phyloP scores from a whole-genome alignment of 2,113 vertebrate species.

The Rattus norvegicus region DNA sequence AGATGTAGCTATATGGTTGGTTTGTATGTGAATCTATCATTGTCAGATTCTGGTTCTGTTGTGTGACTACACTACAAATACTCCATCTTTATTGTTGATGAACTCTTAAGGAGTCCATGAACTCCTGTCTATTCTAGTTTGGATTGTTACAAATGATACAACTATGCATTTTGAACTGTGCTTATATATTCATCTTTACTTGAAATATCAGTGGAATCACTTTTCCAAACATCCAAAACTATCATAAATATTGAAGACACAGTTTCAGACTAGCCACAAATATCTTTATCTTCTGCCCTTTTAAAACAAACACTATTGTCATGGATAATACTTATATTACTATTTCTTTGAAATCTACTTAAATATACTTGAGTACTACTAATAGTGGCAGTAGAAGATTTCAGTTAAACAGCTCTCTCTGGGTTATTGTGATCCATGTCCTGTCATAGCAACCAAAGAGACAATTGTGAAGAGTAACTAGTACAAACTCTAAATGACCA shows the following conservation, averaged over 20 bases:
- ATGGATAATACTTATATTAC: not conserved
- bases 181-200: not conserved
- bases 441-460: conserved; percentile 8
- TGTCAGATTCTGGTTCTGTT: not conserved
- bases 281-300: not conserved
- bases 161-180: not conserved
- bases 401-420: not conserved
- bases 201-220: conserved; percentile 17
- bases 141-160: not conserved
- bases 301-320: not conserved
- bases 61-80: not conserved
- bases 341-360: conserved; percentile 16
- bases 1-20: not conserved
- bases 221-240: not conserved
- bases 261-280: not conserved
- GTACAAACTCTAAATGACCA: not conserved
- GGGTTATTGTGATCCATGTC: not conserved
- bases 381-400: not conserved
- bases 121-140: not conserved
- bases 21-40: not conserved
- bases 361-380: not conserved
- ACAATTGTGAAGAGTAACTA: not conserved
- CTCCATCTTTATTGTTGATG: not conserved
- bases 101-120: not conserved
- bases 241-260: not conserved